Evolutionary conservation across 2,797 vertebrate genomes (phyloP).

Genomic region (Lerista edwardsae): DNA sequence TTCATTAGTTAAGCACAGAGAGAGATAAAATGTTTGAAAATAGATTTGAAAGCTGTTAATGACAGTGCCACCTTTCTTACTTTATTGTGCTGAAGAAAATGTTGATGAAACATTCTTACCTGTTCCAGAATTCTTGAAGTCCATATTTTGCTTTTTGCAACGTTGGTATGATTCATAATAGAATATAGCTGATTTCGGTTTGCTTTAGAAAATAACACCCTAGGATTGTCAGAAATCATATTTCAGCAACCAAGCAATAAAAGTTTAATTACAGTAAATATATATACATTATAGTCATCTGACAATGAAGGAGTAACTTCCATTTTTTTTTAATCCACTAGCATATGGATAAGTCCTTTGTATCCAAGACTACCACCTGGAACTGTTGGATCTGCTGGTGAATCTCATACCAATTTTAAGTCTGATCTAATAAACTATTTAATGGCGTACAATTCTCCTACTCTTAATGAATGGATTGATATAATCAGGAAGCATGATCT

Average conservation of each 20-base stretch:
- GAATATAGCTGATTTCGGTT: not conserved
- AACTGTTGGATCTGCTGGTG: slow-evolving; percentile 79
- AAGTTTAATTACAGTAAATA: not conserved
- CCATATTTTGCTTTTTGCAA: not conserved
- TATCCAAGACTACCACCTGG: slow-evolving; percentile 86
- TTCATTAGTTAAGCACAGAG: no score
- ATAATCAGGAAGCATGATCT: slow-evolving; percentile 89
- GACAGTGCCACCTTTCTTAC: not conserved
- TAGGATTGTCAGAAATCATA: not conserved
- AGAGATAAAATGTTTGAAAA: not conserved
- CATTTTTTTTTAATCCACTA: slow-evolving; percentile 61
- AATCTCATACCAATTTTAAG: slow-evolving; percentile 92
- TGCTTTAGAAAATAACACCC: not conserved
- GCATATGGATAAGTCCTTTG: slow-evolving; percentile 95
- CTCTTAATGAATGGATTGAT: slow-evolving; percentile 89
- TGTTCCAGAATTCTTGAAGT: slow-evolving; percentile 6
- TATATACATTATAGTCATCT: not conserved
- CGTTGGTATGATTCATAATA: not conserved
- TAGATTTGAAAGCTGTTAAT: not conserved
- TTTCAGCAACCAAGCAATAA: no score
- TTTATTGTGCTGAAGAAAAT: slow-evolving; percentile 6
- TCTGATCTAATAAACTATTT: slow-evolving; percentile 91
- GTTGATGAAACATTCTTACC: not conserved
- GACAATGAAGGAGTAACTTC: not conserved
- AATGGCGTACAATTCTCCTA: slow-evolving; percentile 82